These are phyloP conservation scores for Abscondita cerata DNA, from an alignment of 2,888 invertebrate genomes.

Conservation along the genomic window DNA sequence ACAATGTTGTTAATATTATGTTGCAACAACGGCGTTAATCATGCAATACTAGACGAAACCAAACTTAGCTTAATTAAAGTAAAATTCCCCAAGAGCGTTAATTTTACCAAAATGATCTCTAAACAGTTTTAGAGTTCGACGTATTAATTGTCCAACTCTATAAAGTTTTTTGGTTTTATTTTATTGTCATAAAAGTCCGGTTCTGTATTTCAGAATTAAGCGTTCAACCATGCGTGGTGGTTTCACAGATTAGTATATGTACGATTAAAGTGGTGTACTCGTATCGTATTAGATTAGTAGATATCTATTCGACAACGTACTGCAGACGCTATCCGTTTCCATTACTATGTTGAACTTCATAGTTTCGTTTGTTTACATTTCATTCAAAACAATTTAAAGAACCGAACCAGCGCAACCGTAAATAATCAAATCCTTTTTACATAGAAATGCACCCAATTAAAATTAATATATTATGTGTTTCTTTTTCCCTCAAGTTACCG, in stretches of 20 bases:
- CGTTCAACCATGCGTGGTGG: conserved; percentile 42
- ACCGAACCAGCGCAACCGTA: too few relatives aligned
- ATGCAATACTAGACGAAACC: too few relatives aligned
- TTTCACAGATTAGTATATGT: conserved; percentile 47
- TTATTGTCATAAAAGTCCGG: conserved; percentile 9
- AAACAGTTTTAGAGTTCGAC: neutral
- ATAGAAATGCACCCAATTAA: too few relatives aligned
- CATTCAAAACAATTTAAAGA: neutral
- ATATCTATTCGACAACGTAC: conserved; percentile 19
- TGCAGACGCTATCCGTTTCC: neutral
- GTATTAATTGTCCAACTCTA: too few relatives aligned
- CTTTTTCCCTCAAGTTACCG: too few relatives aligned
- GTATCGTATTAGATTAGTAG: conserved; percentile 40
- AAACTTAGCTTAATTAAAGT: too few relatives aligned
- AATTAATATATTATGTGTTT: too few relatives aligned
- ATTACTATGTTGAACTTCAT: neutral
- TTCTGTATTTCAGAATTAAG: conserved; percentile 23
- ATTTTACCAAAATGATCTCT: too few relatives aligned
- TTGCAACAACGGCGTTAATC: too few relatives aligned
- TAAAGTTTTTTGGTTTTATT: neutral
- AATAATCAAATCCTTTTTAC: too few relatives aligned
- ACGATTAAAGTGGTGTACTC: conserved; percentile 47
- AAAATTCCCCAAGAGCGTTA: too few relatives aligned
- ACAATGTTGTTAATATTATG: too few relatives aligned
- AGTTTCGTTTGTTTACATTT: conserved; percentile 2